A percentile compares a stretch with the other conserved stretches of the same genome.
Evolutionary conservation across 2,797 vertebrate species (phyloP).

Genomic region (Myiotriccus ornatus): DNA sequence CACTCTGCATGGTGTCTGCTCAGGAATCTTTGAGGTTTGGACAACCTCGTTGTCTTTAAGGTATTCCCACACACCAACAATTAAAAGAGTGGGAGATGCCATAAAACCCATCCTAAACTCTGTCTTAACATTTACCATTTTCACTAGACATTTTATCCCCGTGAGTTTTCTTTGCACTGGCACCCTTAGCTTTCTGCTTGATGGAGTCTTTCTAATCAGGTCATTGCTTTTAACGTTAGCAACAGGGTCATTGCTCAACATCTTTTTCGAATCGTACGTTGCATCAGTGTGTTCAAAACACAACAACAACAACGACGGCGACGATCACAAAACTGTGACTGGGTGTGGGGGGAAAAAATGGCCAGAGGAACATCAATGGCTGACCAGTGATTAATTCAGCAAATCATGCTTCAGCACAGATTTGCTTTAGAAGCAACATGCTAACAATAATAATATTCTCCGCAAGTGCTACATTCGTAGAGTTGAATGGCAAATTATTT

Average conservation of each 20-base stretch:
- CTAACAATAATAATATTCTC: constrained; percentile 74
- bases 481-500: constrained; percentile 76
- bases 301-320: not conserved
- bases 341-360: not conserved
- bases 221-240: constrained; percentile 64
- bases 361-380: not conserved
- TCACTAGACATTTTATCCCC: not conserved
- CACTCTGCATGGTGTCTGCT: not conserved
- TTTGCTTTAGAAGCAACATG: constrained; percentile 59
- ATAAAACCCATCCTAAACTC: not conserved
- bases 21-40: not conserved
- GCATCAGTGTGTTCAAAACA: constrained; percentile 36
- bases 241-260: constrained; percentile 65
- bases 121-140: constrained; percentile 9
- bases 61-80: not conserved
- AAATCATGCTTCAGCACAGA: not conserved
- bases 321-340: not conserved
- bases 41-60: not conserved
- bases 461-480: constrained; percentile 67
- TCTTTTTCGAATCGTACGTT: constrained; percentile 36
- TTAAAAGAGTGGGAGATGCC: not conserved
- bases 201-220: constrained; percentile 55
- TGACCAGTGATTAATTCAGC: constrained; percentile 39
- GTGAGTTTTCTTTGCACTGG: constrained; percentile 1
- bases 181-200: constrained; percentile 56